Percentiles rank a stretch among this genome's conserved stretches.
Conservation (phyloP, 2,888 invertebrate species). For the Drosophila subsilvestris region DNA sequence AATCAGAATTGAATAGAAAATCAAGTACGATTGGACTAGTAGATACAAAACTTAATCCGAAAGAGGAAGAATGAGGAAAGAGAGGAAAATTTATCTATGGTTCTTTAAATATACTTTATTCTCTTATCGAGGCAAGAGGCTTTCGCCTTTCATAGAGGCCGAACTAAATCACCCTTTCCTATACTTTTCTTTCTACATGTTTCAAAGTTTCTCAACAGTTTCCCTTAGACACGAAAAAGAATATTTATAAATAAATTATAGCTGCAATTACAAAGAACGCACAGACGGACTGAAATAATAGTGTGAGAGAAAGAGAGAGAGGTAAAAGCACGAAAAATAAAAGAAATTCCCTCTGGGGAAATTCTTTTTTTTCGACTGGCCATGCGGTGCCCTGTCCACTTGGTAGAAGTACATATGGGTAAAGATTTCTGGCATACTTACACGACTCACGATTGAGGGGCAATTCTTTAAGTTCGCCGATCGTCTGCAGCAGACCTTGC, state of each 20-base stretch:
- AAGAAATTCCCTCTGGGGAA: constrained; percentile 38
- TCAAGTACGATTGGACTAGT: neutral
- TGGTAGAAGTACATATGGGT: neutral
- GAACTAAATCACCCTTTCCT: neutral
- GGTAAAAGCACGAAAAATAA: constrained; percentile 26
- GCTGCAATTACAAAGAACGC: constrained; percentile 68
- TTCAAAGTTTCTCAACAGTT: constrained; percentile 25
- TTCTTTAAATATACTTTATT: neutral
- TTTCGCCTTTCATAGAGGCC: neutral
- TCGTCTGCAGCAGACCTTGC: constrained; percentile 70
- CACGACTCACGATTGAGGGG: constrained; percentile 80
- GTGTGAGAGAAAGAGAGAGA: constrained; percentile 14
- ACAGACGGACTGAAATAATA: constrained; percentile 8
- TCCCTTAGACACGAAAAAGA: constrained; percentile 26
- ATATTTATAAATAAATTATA: constrained; percentile 71
- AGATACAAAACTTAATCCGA: neutral
- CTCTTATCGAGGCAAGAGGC: neutral
- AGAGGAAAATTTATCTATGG: neutral
- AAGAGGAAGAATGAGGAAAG: neutral
- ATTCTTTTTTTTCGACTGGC: constrained; percentile 29
- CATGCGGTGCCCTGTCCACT: constrained; percentile 32
- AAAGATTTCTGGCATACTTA: constrained; percentile 64
- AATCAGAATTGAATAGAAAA: neutral
- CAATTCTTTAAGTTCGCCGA: constrained; percentile 77
- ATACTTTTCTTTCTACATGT: constrained; percentile 1